Percentiles rank a stretch among this genome's conserved stretches.
phyloP scores from a whole-genome alignment of 1,140 invertebrate genomes.

The Cydia pomonella region DNA sequence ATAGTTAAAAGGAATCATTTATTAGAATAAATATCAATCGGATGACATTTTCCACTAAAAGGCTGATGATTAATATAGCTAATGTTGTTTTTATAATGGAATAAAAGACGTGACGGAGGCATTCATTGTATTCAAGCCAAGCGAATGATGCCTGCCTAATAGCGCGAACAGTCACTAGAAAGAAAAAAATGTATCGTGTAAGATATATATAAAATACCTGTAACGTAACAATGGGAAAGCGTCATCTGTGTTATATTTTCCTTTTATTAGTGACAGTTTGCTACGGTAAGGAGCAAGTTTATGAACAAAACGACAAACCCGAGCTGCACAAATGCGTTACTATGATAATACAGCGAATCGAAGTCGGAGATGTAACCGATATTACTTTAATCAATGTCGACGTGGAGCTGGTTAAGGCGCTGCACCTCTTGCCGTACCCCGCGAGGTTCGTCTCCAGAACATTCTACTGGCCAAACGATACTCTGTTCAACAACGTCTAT shows the following conservation, averaged over 20 bases:
- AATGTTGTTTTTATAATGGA: too few species aligned
- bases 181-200: too few species aligned
- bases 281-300: background rate
- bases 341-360: background rate
- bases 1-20: background rate
- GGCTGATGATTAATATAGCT: background rate
- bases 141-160: background rate
- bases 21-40: background rate
- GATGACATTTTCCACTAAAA: background rate
- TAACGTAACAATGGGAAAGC: background rate
- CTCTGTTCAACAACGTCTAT: slow-evolving; percentile 36
- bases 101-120: too few species aligned
- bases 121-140: background rate
- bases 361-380: background rate
- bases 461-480: slow-evolving; percentile 35
- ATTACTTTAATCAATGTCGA: slow-evolving; percentile 36
- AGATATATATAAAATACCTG: too few species aligned
- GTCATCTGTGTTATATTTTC: background rate
- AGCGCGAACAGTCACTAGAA: too few species aligned
- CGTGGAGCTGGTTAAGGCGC: slow-evolving; percentile 1
- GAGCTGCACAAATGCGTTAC: background rate
- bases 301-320: background rate
- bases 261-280: background rate
- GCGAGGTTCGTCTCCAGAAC: slow-evolving; percentile 36
- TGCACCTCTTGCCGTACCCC: background rate